Conservation (phyloP, 1,140 invertebrate species). For the Drosophila rufa region DNA sequence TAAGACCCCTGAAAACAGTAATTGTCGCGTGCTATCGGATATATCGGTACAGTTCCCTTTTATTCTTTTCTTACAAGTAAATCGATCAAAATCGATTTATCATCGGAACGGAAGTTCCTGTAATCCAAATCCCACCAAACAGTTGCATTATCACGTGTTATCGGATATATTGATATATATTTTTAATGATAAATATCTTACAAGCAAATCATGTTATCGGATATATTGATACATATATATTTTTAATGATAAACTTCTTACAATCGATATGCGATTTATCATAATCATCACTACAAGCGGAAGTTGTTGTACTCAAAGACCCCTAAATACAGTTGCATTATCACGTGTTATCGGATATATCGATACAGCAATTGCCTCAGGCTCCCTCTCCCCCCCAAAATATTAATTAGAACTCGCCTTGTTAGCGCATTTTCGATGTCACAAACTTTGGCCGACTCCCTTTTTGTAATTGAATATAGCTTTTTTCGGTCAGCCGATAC, state of each 20-base stretch:
- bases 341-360: constrained; percentile 29
- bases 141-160: constrained; percentile 16
- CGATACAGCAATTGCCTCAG: not conserved
- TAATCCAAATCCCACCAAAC: too few species aligned
- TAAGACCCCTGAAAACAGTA: not conserved
- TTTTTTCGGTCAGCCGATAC: constrained; percentile 19
- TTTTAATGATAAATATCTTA: too few species aligned
- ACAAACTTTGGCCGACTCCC: constrained; percentile 22
- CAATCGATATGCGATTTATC: too few species aligned
- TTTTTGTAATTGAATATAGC: constrained; percentile 39
- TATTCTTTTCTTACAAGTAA: too few species aligned
- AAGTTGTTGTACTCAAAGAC: constrained; percentile 3
- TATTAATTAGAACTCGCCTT: constrained; percentile 36
- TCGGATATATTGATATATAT: constrained; percentile 16
- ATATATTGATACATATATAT: too few species aligned
- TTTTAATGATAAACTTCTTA: too few species aligned
- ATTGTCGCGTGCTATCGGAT: constrained; percentile 17
- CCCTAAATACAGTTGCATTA: constrained; percentile 7
- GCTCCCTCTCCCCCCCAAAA: not conserved
- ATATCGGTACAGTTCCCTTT: not conserved
- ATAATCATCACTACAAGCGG: not conserved
- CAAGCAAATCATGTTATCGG: too few species aligned
- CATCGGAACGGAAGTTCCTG: constrained; percentile 13
- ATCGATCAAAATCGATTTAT: not conserved
- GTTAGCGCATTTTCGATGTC: constrained; percentile 41